These are phyloP conservation scores for Eclectus roratus DNA, from an alignment of 2,113 vertebrate genomes.

Conservation along the genomic window DNA sequence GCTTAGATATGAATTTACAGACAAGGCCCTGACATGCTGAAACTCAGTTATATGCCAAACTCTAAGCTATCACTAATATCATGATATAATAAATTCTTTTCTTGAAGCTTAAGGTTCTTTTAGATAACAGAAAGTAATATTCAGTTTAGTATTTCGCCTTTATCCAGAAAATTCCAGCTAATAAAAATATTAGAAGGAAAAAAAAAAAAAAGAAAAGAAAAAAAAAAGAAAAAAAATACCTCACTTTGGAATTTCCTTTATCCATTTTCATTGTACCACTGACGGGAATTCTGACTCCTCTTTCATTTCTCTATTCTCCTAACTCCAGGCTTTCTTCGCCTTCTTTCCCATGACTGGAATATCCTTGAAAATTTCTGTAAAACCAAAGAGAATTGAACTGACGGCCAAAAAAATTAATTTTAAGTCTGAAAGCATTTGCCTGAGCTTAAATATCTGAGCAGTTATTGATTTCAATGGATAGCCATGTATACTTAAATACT, in stretches of 20 bases:
- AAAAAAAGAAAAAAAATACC: not conserved
- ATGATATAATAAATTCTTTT: not conserved
- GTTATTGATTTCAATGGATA: not conserved
- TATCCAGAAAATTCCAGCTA: not conserved
- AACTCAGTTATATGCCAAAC: not conserved
- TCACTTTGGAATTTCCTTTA: not conserved
- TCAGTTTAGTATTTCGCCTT: not conserved
- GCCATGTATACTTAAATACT: not conserved
- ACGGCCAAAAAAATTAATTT: not conserved
- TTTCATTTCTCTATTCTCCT: not conserved
- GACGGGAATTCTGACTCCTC: not conserved
- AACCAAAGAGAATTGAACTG: not conserved
- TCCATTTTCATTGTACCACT: not conserved
- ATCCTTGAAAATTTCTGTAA: not conserved
- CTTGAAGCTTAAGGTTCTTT: not conserved
- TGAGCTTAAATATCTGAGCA: not conserved
- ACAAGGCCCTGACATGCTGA: not conserved
- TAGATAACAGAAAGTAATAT: not conserved
- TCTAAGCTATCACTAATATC: not conserved
- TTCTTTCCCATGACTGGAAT: not conserved
- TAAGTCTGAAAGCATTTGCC: accelerated
- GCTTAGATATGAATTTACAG: not conserved
- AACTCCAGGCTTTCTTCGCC: not conserved
- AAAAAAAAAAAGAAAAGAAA: not conserved
- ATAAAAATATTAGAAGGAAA: not conserved